A percentile compares a stretch with the other conserved stretches of the same genome.
Evolutionary conservation across 2,797 vertebrate genomes (phyloP).

Genomic region (Gymnothorax javanicus): DNA sequence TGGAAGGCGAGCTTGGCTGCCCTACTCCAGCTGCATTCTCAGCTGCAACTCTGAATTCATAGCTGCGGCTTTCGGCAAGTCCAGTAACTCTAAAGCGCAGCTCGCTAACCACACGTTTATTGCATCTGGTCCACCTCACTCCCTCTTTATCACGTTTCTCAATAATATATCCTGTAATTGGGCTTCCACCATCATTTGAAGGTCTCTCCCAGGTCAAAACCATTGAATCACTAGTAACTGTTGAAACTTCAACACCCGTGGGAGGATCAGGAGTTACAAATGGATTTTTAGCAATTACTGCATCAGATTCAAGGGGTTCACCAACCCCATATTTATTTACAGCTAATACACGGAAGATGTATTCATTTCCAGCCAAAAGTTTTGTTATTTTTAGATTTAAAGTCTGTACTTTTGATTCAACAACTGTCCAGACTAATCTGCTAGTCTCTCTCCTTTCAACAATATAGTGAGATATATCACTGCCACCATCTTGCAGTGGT

Average conservation of each 20-base stretch:
- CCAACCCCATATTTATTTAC: conserved; percentile 97
- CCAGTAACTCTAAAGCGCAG: conserved; percentile 91
- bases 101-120: conserved; percentile 90
- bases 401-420: conserved; percentile 90
- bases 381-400: conserved; percentile 92
- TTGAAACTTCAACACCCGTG: conserved; percentile 86
- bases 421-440: conserved; percentile 92
- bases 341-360: conserved; percentile 95
- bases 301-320: conserved; percentile 93
- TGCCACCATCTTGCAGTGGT: conserved; percentile 92
- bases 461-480: conserved; percentile 90
- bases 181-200: conserved; percentile 87
- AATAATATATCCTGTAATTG: conserved; percentile 89
- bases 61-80: conserved; percentile 90
- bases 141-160: conserved; percentile 98
- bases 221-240: conserved; percentile 96
- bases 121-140: conserved; percentile 95
- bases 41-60: conserved; percentile 94
- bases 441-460: conserved; percentile 97
- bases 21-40: conserved; percentile 96
- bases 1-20: conserved; percentile 83
- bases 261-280: conserved; percentile 88
- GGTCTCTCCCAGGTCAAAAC: conserved; percentile 96
- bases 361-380: conserved; percentile 96
- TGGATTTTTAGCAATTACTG: conserved; percentile 89